Conservation (phyloP, 23 tunicate species). For the Corella eumyota region DNA sequence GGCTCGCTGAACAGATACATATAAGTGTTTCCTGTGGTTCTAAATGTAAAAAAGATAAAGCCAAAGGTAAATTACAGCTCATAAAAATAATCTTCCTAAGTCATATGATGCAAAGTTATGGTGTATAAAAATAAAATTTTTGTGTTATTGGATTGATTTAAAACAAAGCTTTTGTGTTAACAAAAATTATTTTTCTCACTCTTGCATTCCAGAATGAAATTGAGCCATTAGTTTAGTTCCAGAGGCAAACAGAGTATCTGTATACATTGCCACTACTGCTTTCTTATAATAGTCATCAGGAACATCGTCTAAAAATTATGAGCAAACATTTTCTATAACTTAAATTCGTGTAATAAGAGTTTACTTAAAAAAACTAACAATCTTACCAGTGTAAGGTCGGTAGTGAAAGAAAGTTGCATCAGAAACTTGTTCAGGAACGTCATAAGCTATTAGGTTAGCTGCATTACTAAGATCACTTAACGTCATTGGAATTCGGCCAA, state of each 20-base stretch:
- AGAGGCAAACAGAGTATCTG: constrained; percentile 32
- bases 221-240: constrained; percentile 25
- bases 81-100: too few species aligned
- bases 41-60: neutral
- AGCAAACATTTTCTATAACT: too few species aligned
- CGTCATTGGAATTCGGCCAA: constrained; percentile 24
- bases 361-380: too few species aligned
- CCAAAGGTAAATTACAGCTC: too few species aligned
- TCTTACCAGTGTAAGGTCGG: constrained; percentile 17
- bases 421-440: constrained; percentile 21
- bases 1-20: constrained; percentile 51
- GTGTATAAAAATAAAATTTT: too few species aligned
- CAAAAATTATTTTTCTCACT: too few species aligned
- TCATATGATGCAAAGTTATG: too few species aligned
- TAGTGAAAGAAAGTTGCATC: constrained; percentile 30
- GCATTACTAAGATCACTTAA: constrained; percentile 23
- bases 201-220: constrained; percentile 22
- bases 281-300: constrained; percentile 32
- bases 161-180: too few species aligned
- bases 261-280: constrained; percentile 22
- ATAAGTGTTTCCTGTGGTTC: constrained; percentile 27
- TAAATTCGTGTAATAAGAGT: too few species aligned
- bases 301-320: too few species aligned
- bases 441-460: constrained; percentile 4
- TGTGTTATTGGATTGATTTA: too few species aligned